A percentile compares a stretch with the other conserved stretches of the same genome.
Evolutionary conservation across 2,797 vertebrate species (phyloP).

Genomic region (Xiphorhynchus erythropygius): DNA sequence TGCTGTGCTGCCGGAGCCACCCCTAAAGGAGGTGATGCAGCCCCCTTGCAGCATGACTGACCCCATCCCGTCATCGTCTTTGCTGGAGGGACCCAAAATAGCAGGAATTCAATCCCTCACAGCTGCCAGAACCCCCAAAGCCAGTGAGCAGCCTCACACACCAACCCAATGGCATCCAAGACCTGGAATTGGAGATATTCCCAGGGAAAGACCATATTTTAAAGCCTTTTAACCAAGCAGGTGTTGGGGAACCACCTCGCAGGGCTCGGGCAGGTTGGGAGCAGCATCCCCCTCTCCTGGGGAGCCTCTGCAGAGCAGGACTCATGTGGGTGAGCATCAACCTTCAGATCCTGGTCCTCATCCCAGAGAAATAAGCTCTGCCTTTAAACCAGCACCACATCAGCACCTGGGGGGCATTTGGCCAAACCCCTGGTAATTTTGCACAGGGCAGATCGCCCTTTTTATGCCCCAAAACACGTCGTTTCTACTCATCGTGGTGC

Average conservation of each 20-base stretch:
- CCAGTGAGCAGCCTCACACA: accelerated
- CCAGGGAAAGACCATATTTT: accelerated
- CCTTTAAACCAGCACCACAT: background rate
- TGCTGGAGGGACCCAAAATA: background rate
- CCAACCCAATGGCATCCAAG: accelerated
- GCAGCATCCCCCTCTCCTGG: accelerated
- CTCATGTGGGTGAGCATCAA: accelerated
- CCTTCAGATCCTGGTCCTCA: accelerated
- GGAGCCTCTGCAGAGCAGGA: background rate
- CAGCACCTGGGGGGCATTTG: background rate
- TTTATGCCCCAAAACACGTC: accelerated
- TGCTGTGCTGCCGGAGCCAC: accelerated
- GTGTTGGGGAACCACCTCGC: background rate
- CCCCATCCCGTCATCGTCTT: background rate
- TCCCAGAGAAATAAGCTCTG: accelerated
- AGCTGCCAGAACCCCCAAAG: background rate
- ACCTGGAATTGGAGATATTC: background rate
- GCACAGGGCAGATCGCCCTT: background rate
- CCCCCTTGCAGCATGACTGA: accelerated
- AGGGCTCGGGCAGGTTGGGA: background rate
- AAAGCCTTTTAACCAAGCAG: background rate
- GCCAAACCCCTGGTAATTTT: background rate
- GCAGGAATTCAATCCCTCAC: background rate
- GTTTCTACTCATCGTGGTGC: accelerated
- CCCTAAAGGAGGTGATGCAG: accelerated